Conservation (phyloP, 2,888 invertebrate genomes). For the Fragum whitleyi region DNA sequence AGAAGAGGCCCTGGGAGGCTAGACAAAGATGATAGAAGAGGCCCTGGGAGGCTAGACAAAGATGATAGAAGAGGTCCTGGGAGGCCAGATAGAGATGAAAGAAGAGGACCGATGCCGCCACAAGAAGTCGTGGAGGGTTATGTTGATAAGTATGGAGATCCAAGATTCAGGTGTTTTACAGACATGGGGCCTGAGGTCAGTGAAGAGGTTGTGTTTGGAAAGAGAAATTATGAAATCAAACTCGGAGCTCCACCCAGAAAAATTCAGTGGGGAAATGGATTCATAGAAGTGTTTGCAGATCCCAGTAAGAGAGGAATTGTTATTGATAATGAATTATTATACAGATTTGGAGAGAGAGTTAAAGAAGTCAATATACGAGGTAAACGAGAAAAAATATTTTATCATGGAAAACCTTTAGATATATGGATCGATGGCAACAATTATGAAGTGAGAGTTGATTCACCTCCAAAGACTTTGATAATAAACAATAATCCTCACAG, state of each 20-base stretch:
- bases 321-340: conserved; percentile 77
- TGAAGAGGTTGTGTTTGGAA: conserved; percentile 81
- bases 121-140: conserved; percentile 32
- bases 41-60: background rate
- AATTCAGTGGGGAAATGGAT: conserved; percentile 60
- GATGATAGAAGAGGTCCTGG: background rate
- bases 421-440: conserved; percentile 83
- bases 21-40: background rate
- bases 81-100: background rate
- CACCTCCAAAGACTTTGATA: conserved; percentile 87
- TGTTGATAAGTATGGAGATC: conserved; percentile 68
- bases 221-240: conserved; percentile 77
- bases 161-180: conserved; percentile 72
- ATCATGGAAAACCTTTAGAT: conserved; percentile 78
- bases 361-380: conserved; percentile 75
- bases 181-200: conserved; percentile 72
- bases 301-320: conserved; percentile 74
- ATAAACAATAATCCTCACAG: conserved; percentile 93
- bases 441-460: conserved; percentile 82
- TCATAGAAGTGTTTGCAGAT: conserved; percentile 74
- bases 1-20: background rate
- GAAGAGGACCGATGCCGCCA: conserved; percentile 2
- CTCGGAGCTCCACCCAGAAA: conserved; percentile 71
- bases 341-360: conserved; percentile 80
- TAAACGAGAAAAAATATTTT: conserved; percentile 72